Evolutionary conservation across 2,888 invertebrate genomes (phyloP).

Genomic region (Maniola hyperantus): DNA sequence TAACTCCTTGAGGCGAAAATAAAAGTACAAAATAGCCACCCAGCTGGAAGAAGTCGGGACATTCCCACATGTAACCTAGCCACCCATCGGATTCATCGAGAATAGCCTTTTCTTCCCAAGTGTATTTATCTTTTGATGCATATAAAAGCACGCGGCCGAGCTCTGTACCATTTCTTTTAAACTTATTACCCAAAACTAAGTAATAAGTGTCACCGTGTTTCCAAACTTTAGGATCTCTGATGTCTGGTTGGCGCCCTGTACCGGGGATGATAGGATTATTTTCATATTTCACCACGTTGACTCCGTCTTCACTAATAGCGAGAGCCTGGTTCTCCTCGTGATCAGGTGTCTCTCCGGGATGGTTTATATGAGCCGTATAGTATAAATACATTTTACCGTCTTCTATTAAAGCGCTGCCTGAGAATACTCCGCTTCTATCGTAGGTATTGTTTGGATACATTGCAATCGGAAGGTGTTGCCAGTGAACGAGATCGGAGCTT

Average conservation of each 20-base stretch:
- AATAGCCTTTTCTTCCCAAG: slow-evolving; percentile 58
- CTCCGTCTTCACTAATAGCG: slow-evolving; percentile 63
- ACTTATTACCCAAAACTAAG: slow-evolving; percentile 69
- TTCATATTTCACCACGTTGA: slow-evolving; percentile 56
- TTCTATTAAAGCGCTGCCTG: slow-evolving; percentile 73
- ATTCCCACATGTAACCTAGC: slow-evolving; percentile 76
- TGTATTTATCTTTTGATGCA: slow-evolving; percentile 57
- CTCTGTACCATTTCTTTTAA: slow-evolving; percentile 50
- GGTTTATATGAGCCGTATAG: slow-evolving; percentile 69
- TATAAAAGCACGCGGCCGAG: slow-evolving; percentile 64
- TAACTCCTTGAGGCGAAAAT: slow-evolving; percentile 71
- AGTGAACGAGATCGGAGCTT: slow-evolving; percentile 70
- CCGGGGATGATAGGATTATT: slow-evolving; percentile 63
- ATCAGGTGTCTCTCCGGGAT: slow-evolving; percentile 51
- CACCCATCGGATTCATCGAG: slow-evolving; percentile 60
- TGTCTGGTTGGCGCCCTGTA: slow-evolving; percentile 59
- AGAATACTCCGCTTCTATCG: slow-evolving; percentile 69
- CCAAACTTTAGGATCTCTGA: slow-evolving; percentile 79
- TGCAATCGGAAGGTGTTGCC: slow-evolving; percentile 74
- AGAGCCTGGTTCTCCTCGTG: slow-evolving; percentile 61
- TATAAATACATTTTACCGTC: slow-evolving; percentile 58
- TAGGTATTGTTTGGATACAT: slow-evolving; percentile 67
- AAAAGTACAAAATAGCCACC: slow-evolving; percentile 61
- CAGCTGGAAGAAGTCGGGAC: slow-evolving; percentile 76
- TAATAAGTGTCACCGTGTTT: slow-evolving; percentile 61